These are phyloP conservation scores for Zingel zingel DNA, from an alignment of 2,113 vertebrate genomes.

Conservation along the genomic window DNA sequence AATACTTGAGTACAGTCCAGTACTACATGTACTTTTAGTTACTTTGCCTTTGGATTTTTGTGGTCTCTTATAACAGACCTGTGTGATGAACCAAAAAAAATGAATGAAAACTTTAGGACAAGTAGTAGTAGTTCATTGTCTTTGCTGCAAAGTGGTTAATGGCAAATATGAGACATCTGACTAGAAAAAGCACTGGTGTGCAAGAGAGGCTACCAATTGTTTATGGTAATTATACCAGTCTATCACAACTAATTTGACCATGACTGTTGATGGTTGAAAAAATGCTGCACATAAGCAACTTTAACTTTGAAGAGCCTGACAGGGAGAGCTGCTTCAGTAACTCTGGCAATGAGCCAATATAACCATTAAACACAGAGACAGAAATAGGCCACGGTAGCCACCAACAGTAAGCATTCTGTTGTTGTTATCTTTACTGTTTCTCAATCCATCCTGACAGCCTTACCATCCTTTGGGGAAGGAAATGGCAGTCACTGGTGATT, in stretches of 20 bases:
- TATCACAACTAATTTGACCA: conserved; percentile 65
- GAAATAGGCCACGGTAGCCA: conserved; percentile 76
- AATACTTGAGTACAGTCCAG: background rate
- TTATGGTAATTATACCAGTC: conserved; percentile 63
- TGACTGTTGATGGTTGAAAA: conserved; percentile 65
- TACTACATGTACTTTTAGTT: background rate
- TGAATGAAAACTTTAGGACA: background rate
- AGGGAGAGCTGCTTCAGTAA: conserved; percentile 60
- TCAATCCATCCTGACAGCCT: conserved; percentile 84
- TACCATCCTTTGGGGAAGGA: conserved; percentile 80
- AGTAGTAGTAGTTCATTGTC: background rate
- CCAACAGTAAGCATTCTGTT: conserved; percentile 78
- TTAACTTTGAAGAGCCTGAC: conserved; percentile 57
- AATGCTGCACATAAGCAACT: conserved; percentile 62
- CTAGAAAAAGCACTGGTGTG: conserved; percentile 14
- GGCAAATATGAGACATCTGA: conserved; percentile 14
- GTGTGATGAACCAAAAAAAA: background rate
- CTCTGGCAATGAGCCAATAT: conserved; percentile 64
- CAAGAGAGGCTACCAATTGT: conserved; percentile 40
- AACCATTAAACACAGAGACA: conserved; percentile 76
- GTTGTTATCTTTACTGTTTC: conserved; percentile 74
- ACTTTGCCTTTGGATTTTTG: background rate
- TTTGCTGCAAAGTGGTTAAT: background rate
- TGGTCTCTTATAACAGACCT: background rate
- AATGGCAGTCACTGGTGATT: conserved; percentile 81